Conservation (phyloP, 2,797 vertebrate species). For the Microctenopoma stevenorrisi region DNA sequence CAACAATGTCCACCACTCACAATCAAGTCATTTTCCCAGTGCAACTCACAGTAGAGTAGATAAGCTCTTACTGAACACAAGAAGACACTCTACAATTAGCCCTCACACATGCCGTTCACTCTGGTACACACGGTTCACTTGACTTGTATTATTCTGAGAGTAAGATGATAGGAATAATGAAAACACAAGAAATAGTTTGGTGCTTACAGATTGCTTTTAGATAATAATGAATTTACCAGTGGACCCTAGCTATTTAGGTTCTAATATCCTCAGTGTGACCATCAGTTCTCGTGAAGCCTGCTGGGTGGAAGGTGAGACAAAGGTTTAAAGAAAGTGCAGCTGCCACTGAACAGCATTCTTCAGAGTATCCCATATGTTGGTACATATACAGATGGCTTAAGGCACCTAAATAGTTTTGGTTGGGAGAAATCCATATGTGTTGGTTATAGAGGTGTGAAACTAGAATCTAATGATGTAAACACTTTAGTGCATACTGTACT, state of each 20-base stretch:
- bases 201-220: not conserved
- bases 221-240: not conserved
- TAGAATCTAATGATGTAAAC: not conserved
- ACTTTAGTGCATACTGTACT: not conserved
- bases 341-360: no score
- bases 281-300: no score
- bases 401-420: no score
- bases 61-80: constrained; percentile 59
- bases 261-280: not conserved
- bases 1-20: constrained; percentile 68
- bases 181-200: not conserved
- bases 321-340: no score
- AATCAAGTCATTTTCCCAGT: constrained; percentile 55
- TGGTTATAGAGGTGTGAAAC: not conserved
- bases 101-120: constrained; percentile 62
- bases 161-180: constrained; percentile 6
- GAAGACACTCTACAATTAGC: constrained; percentile 66
- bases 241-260: not conserved
- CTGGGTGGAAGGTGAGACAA: no score
- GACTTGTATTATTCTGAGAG: constrained; percentile 3
- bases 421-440: not conserved
- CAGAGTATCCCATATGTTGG: no score
- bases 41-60: constrained; percentile 61
- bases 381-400: no score
- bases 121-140: constrained; percentile 12